Evolutionary conservation across 2,113 vertebrate species (phyloP).

Genomic region (Phyllostomus discolor): DNA sequence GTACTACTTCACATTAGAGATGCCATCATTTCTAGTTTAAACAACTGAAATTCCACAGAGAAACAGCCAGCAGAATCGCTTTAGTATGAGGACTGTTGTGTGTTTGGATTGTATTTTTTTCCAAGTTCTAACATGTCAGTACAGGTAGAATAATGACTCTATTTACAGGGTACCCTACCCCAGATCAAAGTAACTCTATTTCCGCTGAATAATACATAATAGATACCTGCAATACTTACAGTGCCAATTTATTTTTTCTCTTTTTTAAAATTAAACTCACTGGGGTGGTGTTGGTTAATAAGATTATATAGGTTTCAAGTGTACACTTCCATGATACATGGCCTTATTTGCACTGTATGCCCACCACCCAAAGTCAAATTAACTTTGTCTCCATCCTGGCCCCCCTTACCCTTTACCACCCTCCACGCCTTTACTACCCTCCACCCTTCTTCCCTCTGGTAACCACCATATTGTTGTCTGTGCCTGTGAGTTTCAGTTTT

Average conservation of each 20-base stretch:
- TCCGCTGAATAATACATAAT: conserved; percentile 39
- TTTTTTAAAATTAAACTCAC: background rate
- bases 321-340: background rate
- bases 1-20: conserved; percentile 3
- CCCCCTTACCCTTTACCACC: background rate
- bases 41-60: background rate
- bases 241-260: conserved; percentile 4
- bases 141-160: conserved; percentile 58
- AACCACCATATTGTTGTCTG: background rate
- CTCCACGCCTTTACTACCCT: background rate
- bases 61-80: conserved; percentile 37
- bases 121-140: conserved; percentile 61
- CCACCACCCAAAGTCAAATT: background rate
- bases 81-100: conserved; percentile 5
- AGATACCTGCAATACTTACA: background rate
- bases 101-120: background rate
- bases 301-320: background rate
- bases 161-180: conserved; percentile 42
- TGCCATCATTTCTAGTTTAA: conserved; percentile 9
- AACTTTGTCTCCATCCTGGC: background rate
- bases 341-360: background rate
- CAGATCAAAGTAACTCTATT: conserved; percentile 63
- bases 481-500: background rate
- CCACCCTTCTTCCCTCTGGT: background rate
- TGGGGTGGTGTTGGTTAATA: background rate